Percentiles rank a stretch among this genome's conserved stretches.
These are phyloP conservation scores for Lobophora halterata DNA, from an alignment of 2,888 invertebrate species.

Conservation along the genomic window DNA sequence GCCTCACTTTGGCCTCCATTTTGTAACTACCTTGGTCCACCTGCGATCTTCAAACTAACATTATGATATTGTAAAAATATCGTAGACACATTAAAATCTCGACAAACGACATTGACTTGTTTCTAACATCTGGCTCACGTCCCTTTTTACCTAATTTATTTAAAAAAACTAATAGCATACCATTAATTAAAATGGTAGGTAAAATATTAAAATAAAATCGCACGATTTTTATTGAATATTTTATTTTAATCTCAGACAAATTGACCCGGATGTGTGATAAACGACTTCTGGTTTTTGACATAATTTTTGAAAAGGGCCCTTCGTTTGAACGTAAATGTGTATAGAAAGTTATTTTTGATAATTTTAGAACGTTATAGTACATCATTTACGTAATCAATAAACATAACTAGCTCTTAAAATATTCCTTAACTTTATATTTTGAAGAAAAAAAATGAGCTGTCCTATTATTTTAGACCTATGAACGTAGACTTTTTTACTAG, in stretches of 20 bases:
- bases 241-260: slow-evolving; percentile 4
- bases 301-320: too few species aligned
- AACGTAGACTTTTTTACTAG: too few species aligned
- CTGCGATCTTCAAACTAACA: not conserved
- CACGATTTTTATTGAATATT: not conserved
- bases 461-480: too few species aligned
- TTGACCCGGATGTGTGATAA: slow-evolving; percentile 6
- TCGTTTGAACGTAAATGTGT: too few species aligned
- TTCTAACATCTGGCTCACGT: slow-evolving; percentile 9
- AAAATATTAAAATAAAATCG: slow-evolving; percentile 4
- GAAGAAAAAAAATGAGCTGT: too few species aligned
- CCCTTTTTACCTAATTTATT: slow-evolving; percentile 22
- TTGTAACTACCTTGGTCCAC: too few species aligned
- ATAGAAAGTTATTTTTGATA: too few species aligned
- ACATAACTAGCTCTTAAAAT: too few species aligned
- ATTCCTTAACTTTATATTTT: too few species aligned
- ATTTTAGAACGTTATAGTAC: too few species aligned
- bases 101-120: slow-evolving; percentile 8
- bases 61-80: slow-evolving; percentile 3
- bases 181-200: slow-evolving; percentile 6
- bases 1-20: too few species aligned
- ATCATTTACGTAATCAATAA: too few species aligned
- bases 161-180: slow-evolving; percentile 6
- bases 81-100: slow-evolving; percentile 13
- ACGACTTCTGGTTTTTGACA: slow-evolving; percentile 2